Base-by-base conservation (phyloP, 2,113 vertebrate species). In the Prolemur simus region DNA sequence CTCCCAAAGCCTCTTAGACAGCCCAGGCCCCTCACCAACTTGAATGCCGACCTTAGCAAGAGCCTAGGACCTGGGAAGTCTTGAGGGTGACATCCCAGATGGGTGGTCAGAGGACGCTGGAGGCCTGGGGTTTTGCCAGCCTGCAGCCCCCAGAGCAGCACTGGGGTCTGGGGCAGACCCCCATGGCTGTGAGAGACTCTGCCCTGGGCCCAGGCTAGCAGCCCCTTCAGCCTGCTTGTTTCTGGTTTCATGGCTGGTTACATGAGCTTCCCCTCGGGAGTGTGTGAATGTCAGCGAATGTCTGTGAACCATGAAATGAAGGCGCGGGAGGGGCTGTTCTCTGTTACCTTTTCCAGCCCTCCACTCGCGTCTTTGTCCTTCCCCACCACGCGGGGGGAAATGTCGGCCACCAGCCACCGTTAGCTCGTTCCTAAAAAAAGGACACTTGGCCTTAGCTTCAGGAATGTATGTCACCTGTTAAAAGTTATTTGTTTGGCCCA, bases 251-350 rank as follows among this genome's bases (percentile, higher is more conserved):
- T 58, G 94, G 58, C 88, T 39, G 58, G 83, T 95, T 94, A 91
- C 69, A 25, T 52, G 95, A 97, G 84, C 93, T 82, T 96, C 87
- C 92, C 86, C 76, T 85, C 47, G 87, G 93, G 87, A 96, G 88
- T 89, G 73, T 94, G 96, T 97, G 83, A 91, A 82, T 96, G 95
- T 96, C 93, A 87, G 14, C 89, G 89, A 93, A 66, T 60, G 76
- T 97, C 95, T 94, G 87, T 96, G 97, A 96, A 78, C 82, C 87
- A 29, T 93, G 95, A 97, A 95, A 92, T 82, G 95, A 93, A 95
- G 87, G 89, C 47, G 25, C 58, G 66, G 78, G 91, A 49, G 80
- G 63, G 80, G 63, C 86, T 64, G 63, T 18, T 95, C 71, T 95
- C 92, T 29, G 45, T 78, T 92, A 88, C 76, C 69, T 85, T 92